A percentile compares a stretch with the other conserved stretches of the same genome.
These are phyloP conservation scores for Argya squamiceps DNA, from an alignment of 2,797 vertebrate species.

Conservation along the genomic window DNA sequence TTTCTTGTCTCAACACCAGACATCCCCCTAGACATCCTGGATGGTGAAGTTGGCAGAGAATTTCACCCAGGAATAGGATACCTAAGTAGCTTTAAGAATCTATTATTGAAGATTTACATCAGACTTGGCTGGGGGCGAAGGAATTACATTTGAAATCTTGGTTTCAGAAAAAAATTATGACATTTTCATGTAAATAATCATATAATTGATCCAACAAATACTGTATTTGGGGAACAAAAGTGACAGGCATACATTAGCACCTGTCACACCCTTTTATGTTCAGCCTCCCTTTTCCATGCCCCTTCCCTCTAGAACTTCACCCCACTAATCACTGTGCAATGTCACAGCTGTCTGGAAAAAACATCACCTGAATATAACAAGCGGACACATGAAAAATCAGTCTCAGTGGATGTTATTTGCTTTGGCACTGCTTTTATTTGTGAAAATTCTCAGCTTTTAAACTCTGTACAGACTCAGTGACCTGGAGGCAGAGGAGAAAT, in stretches of 20 bases:
- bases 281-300: background rate
- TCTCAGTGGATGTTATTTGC: background rate
- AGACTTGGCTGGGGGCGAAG: background rate
- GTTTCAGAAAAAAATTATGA: constrained; percentile 38
- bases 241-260: constrained; percentile 25
- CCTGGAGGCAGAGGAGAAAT: background rate
- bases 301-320: background rate
- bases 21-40: background rate
- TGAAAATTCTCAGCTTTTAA: constrained; percentile 34
- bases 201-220: constrained; percentile 41
- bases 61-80: background rate
- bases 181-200: constrained; percentile 53
- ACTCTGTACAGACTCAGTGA: background rate
- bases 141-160: background rate
- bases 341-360: background rate
- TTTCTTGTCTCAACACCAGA: background rate
- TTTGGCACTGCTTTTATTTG: background rate
- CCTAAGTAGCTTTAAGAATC: background rate
- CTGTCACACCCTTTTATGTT: background rate
- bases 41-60: background rate
- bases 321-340: background rate
- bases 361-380: background rate
- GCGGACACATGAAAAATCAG: background rate
- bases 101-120: background rate
- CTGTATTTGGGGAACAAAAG: background rate